These are phyloP conservation scores for Podargus strigoides DNA, from an alignment of 2,797 vertebrate genomes.

Conservation along the genomic window DNA sequence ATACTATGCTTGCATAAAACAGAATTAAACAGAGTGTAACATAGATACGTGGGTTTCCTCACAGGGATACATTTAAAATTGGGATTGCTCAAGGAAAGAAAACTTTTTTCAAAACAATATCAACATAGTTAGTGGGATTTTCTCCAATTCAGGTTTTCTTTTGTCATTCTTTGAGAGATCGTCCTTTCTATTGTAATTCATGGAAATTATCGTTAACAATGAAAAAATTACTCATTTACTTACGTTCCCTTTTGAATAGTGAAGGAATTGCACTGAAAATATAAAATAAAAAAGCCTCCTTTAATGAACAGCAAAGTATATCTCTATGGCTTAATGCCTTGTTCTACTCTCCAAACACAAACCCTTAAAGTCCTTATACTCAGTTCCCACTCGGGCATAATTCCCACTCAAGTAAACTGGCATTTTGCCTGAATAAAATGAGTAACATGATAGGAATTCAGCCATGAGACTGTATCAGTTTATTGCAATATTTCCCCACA, in stretches of 20 bases:
- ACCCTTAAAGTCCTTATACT: slow-evolving; percentile 14
- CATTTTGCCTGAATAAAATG: slow-evolving; percentile 43
- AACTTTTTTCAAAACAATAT: slow-evolving; percentile 45
- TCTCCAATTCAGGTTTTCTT: slow-evolving; percentile 32
- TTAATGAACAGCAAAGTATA: slow-evolving; percentile 52
- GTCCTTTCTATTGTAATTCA: slow-evolving; percentile 51
- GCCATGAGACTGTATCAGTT: slow-evolving; percentile 25
- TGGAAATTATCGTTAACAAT: slow-evolving; percentile 56
- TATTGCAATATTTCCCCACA: slow-evolving; percentile 44
- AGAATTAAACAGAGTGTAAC: slow-evolving; percentile 56
- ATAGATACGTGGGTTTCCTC: slow-evolving; percentile 39
- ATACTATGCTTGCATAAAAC: slow-evolving; percentile 60
- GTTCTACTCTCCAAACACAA: slow-evolving; percentile 31
- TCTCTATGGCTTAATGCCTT: slow-evolving; percentile 32
- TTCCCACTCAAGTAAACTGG: slow-evolving; percentile 34
- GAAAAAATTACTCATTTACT: slow-evolving; percentile 59
- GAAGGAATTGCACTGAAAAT: slow-evolving; percentile 58
- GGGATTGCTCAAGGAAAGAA: slow-evolving; percentile 19
- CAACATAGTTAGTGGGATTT: slow-evolving; percentile 44
- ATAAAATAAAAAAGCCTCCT: background rate
- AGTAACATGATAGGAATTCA: slow-evolving; percentile 14
- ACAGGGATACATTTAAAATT: slow-evolving; percentile 55
- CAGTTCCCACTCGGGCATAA: background rate
- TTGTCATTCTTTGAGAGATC: slow-evolving; percentile 32
- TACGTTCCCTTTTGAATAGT: slow-evolving; percentile 56